Base-by-base conservation (phyloP, 2,797 vertebrate species). In the Rhinogobio ventralis region DNA sequence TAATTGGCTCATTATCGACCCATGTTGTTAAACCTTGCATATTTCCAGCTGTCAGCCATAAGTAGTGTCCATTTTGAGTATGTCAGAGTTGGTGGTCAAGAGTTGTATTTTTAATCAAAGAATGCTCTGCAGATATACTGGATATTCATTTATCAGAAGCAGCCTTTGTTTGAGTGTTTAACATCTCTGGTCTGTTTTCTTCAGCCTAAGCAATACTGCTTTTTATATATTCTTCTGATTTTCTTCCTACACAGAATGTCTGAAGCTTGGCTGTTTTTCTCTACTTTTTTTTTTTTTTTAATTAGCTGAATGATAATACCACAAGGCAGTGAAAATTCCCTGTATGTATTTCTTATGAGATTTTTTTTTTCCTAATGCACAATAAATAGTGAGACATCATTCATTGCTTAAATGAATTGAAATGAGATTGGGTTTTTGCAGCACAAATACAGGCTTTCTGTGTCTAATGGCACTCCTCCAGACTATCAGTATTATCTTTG, bases 371-470 rank as follows among this genome's bases (percentile, higher is more conserved):
- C 77, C 39, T 28, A 67, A 81, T 33, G 30, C 60, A 42, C 83
- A 39, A 30, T 77, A 66, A 67, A 66, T 57, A 60, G 62, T 30
- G 14, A 76, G 64, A 64, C 19, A 64, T 72, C 69, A 49, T 82
- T 72, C 69, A 49, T 82, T 46, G 51, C 67, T 25, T 69, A 25
- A 46, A 17, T 14, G 66, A 87, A 78, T 82, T 77, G 30, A 81
- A 90, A 83, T 83, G 62, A 69, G 42, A 72, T 66, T 55, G 85
- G 15, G 57, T 20, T 64, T 86, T 84, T 66, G 67, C 53, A 36
- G 74, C 84, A 78, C 75, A 86, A 84, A 82, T 36, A 45, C 62
- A 20, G 36, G 77, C 75, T 81, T 79, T 76, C 83, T 86, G 53
- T 79, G 39, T 69, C 46, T 55, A 79, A 79, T 86, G 82, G 85